phyloP scores from a whole-genome alignment of 1,140 invertebrate genomes.

The Chlorops oryzae region DNA sequence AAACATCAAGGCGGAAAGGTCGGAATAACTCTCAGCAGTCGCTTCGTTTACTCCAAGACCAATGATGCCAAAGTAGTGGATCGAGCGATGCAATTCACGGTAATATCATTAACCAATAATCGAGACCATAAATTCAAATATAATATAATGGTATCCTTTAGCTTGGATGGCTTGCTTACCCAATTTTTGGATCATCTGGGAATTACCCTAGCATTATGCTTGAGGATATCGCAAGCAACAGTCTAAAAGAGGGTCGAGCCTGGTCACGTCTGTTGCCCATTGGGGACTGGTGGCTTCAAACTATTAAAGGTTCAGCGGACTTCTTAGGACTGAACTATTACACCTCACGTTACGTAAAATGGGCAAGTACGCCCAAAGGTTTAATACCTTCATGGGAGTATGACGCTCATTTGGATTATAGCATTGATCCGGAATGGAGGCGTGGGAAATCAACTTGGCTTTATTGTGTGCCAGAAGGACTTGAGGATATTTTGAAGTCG shows the following conservation, averaged over 20 bases:
- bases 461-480: constrained; percentile 32
- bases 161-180: constrained; percentile 60
- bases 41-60: constrained; percentile 50
- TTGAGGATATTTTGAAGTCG: constrained; percentile 53
- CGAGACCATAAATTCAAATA: neutral
- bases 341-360: constrained; percentile 46
- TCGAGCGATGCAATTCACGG: constrained; percentile 50
- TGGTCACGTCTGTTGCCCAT: constrained; percentile 53
- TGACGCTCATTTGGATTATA: constrained; percentile 41
- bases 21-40: constrained; percentile 52
- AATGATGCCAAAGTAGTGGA: constrained; percentile 48
- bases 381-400: constrained; percentile 34
- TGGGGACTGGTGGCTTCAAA: constrained; percentile 44
- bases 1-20: constrained; percentile 41
- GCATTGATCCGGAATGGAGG: constrained; percentile 47
- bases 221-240: constrained; percentile 51
- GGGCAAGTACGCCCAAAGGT: constrained; percentile 15
- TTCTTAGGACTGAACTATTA: constrained; percentile 59
- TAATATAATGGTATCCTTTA: constrained; percentile 31
- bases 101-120: constrained; percentile 25
- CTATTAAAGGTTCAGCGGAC: constrained; percentile 52
- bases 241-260: constrained; percentile 49
- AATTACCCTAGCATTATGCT: constrained; percentile 60
- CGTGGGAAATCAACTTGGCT: constrained; percentile 49
- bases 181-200: constrained; percentile 54